Conservation (phyloP, 2,888 invertebrate species). For the Erebia ligea region DNA sequence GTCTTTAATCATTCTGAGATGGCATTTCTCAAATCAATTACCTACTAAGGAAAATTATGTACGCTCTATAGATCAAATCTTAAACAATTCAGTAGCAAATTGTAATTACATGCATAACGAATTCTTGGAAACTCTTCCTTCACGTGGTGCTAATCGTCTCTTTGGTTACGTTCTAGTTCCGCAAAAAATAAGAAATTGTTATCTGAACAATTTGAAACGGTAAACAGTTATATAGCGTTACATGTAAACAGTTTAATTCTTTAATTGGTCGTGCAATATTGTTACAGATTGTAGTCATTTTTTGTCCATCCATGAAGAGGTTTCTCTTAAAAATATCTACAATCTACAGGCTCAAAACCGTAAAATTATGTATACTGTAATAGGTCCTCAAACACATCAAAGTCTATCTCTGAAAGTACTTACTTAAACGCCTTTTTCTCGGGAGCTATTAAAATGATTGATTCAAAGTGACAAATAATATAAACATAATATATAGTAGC, state of each 20-base stretch:
- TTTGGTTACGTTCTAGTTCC: slow-evolving; percentile 39
- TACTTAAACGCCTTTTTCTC: no score
- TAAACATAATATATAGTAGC: no score
- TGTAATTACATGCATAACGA: slow-evolving; percentile 32
- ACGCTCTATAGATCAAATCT: background rate
- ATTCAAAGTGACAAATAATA: no score
- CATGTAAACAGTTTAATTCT: slow-evolving; percentile 14
- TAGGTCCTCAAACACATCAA: no score
- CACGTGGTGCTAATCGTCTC: slow-evolving; percentile 30
- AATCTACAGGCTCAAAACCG: no score
- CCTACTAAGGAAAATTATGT: slow-evolving; percentile 2
- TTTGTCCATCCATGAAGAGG: background rate
- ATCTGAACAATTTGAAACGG: slow-evolving; percentile 35
- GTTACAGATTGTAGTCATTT: slow-evolving; percentile 1
- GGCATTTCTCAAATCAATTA: background rate
- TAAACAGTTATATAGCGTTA: slow-evolving; percentile 18
- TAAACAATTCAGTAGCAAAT: slow-evolving; percentile 25
- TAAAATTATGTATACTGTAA: no score
- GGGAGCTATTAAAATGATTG: no score
- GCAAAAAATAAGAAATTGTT: slow-evolving; percentile 31
- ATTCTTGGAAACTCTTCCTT: slow-evolving; percentile 30
- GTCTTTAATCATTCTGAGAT: background rate
- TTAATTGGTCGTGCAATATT: slow-evolving; percentile 26
- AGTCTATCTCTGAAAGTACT: no score
- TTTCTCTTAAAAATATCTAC: slow-evolving; percentile 8